Conservation (phyloP, 1,140 invertebrate genomes). For the Wiebesia pumilae region DNA sequence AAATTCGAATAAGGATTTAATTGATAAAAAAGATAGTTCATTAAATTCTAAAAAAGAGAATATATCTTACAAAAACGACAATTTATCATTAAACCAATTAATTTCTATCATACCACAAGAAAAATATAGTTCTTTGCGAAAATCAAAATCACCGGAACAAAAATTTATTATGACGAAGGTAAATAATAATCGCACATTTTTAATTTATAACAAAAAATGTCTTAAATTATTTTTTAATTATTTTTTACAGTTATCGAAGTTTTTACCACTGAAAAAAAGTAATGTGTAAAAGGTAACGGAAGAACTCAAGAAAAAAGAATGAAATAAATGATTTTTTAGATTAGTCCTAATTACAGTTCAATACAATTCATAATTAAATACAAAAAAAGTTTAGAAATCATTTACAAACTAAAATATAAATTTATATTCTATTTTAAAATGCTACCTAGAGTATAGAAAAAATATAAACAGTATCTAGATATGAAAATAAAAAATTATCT, state of each 20-base stretch:
- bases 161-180: slow-evolving; percentile 26
- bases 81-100: background rate
- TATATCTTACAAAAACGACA: background rate
- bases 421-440: background rate
- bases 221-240: background rate
- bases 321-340: background rate
- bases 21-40: slow-evolving; percentile 12
- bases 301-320: background rate
- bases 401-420: background rate
- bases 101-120: background rate
- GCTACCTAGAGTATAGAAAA: background rate
- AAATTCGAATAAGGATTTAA: slow-evolving; percentile 1
- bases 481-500: background rate
- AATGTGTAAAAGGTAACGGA: background rate
- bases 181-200: background rate
- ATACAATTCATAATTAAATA: background rate
- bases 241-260: slow-evolving; percentile 4
- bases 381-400: background rate
- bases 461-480: background rate
- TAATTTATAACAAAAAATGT: background rate
- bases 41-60: slow-evolving; percentile 20
- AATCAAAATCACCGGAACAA: background rate
- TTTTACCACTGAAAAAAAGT: background rate
- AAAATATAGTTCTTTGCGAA: background rate
- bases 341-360: background rate